A percentile compares a stretch with the other conserved stretches of the same genome.
Conservation (phyloP, 2,888 invertebrate genomes). For the Acanthoscelides obtectus region DNA sequence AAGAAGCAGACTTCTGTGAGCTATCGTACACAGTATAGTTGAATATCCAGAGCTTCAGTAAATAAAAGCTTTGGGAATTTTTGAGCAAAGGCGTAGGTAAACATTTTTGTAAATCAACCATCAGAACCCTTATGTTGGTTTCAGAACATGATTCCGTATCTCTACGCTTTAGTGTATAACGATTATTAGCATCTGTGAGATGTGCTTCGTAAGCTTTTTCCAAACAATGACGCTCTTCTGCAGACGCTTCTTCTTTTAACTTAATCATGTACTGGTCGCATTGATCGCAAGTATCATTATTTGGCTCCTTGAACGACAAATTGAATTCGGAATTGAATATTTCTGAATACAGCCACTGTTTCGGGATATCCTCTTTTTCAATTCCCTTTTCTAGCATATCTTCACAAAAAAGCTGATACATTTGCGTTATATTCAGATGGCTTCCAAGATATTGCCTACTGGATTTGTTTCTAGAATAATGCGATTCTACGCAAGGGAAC, state of each 20-base stretch:
- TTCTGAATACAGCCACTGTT: conserved; percentile 18
- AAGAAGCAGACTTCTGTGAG: conserved; percentile 12
- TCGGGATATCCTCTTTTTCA: conserved; percentile 1
- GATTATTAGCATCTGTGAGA: conserved; percentile 13
- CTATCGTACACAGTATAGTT: conserved; percentile 17
- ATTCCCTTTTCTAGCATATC: neutral
- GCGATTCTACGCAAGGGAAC: conserved; percentile 4
- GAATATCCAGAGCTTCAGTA: conserved; percentile 19
- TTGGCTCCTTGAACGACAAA: conserved; percentile 10
- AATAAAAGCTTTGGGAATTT: conserved; percentile 22
- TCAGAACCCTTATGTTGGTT: conserved; percentile 10
- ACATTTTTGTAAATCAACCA: conserved; percentile 20
- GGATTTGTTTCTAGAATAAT: conserved; percentile 2
- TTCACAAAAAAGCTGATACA: conserved; percentile 1
- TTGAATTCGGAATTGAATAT: conserved; percentile 22
- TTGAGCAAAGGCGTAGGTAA: conserved; percentile 16
- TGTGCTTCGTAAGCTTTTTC: conserved; percentile 14
- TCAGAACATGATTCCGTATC: conserved; percentile 6
- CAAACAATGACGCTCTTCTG: conserved; percentile 3
- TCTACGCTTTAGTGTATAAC: conserved; percentile 16
- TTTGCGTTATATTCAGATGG: neutral
- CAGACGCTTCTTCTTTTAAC: neutral
- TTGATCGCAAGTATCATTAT: conserved; percentile 12
- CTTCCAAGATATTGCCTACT: neutral
- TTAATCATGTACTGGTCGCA: neutral